Conservation (phyloP, 2,797 vertebrate genomes). For the Emys orbicularis region DNA sequence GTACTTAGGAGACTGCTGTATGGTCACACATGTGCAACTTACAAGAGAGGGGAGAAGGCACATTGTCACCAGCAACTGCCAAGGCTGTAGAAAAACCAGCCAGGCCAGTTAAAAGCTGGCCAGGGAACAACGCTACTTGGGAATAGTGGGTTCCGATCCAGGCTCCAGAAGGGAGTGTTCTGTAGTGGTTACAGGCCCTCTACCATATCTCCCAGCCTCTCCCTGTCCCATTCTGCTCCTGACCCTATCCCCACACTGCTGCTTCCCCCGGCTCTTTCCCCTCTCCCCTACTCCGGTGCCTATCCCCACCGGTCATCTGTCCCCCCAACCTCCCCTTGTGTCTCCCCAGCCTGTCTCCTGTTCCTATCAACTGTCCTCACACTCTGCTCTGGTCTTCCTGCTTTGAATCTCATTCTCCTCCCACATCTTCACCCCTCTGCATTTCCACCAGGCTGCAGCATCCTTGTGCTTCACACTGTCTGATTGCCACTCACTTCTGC, state of each 20-base stretch:
- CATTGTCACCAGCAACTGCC: background rate
- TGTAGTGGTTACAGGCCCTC: background rate
- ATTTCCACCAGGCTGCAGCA: background rate
- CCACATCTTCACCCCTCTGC: background rate
- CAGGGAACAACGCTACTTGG: background rate
- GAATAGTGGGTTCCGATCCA: background rate
- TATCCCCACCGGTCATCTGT: background rate
- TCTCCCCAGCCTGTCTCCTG: background rate
- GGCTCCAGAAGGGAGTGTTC: background rate
- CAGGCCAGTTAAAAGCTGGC: background rate
- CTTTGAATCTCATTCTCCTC: background rate
- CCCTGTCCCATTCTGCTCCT: background rate
- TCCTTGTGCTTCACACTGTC: background rate
- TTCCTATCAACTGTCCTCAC: no score
- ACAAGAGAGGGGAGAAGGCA: no score
- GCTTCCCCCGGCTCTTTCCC: background rate
- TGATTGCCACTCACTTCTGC: background rate
- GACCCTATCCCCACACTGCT: background rate
- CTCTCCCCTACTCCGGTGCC: background rate
- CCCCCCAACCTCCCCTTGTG: background rate
- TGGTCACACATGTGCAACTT: no score
- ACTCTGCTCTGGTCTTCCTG: background rate
- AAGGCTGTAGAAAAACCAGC: background rate
- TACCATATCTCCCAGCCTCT: background rate
- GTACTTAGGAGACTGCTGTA: no score